Evolutionary conservation across 2,888 invertebrate genomes (phyloP), one percentile per base, ranked within the genome.

Genomic region (Chrysodeixis includens): DNA sequence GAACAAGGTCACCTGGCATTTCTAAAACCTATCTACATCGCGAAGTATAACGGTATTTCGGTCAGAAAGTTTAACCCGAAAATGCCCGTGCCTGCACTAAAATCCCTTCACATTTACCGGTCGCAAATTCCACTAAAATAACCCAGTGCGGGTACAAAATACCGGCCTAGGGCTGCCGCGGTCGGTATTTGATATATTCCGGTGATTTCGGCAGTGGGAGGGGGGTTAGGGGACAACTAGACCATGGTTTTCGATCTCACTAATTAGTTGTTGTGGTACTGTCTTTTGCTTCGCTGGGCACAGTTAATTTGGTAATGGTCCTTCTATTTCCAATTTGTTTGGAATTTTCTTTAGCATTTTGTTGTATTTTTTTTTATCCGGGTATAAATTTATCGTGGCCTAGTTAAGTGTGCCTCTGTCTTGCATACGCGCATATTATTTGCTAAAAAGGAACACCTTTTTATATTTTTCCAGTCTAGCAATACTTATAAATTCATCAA

Each of bases 21-120:
- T 56, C 63, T 58, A 65, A 66, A 63, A 26, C 51, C 35, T 35
- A 44, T 30, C 40, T 53, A 66, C 67, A 69, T 70, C 61, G 62
- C 46, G 30, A 32, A 66, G 57, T 72, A 65, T 74, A 56, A 60
- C 64, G 30, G 67, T 20, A 69, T 76, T 79, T 66, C 54, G 66
- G 64, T 66, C 51, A 52, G 62, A 71, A 84, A 70, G 46, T 71
- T 71, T 66, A 77, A 75, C 75, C 70, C 60, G 67, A 74, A 78
- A 80, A 82, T 75, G 73, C 66, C 69, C 74, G 69, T 74, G 67
- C 66, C 69, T 76, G 82, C 71, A 76, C 79, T 81, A 76, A 84
- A 85, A 82, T 80, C 79, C 82, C 69, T 83, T 82, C 79, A 81
- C 81, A 83, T 86, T 80, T 84, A 71, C 81, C 69, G 79, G 74